Base-by-base conservation (phyloP, 2,797 vertebrate genomes). In the Coregonus ussuriensis region DNA sequence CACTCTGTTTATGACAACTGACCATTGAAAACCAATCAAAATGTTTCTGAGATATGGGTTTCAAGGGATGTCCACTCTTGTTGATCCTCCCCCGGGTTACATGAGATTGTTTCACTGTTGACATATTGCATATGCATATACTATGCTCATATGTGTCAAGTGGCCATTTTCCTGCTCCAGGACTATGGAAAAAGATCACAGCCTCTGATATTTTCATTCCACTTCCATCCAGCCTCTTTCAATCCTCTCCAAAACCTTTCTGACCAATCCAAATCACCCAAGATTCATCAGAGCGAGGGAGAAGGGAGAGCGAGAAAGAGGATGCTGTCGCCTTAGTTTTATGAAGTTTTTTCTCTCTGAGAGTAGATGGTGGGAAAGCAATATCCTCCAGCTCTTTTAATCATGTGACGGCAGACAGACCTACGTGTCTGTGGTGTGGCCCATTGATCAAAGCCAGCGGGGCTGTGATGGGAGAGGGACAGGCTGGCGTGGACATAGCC, bases 401-500 rank as follows among this genome's bases (percentile, higher is more conserved):
- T 91, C 87, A 93, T 84, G 86, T 89, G 92, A 94, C 91, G 91
- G 91, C 89, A 94, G 93, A 93, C 93, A 86, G 87, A 91, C 89
- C 82, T 87, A 84, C 85, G 86, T 79, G 79, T 86, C 76, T 86
- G 91, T 89, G 90, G 88, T 83, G 88, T 88, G 92, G 91, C 92
- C 89, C 89, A 93, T 94, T 96, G 96, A 96, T 97, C 96, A 97
- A 95, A 95, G 93, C 93, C 94, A 95, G 91, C 14, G 81, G 84
- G 91, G 89, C 77, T 83, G 89, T 91, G 92, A 96, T 93, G 94
- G 94, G 94, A 92, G 95, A 94, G 92, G 94, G 93, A 93, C 93
- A 93, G 82, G 84, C 86, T 92, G 82, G 87, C 51, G 78, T 88
- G 93, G 93, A 89, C 93, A 90, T 85, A 89, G 83, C 82, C 82